Base-by-base conservation (phyloP, 2,888 invertebrate genomes). In the Meteorus cinctellus region DNA sequence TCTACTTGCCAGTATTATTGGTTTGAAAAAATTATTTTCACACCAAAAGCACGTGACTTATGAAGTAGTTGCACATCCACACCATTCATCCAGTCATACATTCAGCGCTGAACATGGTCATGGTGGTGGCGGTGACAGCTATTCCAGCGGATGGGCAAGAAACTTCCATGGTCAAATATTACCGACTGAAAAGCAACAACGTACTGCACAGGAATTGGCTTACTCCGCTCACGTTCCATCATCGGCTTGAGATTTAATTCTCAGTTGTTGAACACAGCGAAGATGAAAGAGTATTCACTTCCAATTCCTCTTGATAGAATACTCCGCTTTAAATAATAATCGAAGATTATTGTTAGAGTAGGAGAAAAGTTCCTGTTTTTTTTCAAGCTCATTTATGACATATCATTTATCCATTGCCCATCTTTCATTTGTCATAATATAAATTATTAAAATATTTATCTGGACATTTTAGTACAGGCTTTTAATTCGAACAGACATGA, bases 11-110 rank as follows among this genome's bases (percentile, higher is more conserved):
- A 94, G 94, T 63, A 94, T 96, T 82, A 95, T 96, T 81, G 96
- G 96, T 45, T 87, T 96, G 85, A 96, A 96, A 91, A 96, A 96
- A 85, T 91, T 96, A 60, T 93, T 96, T 89, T 93, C 93, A 69
- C 94, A 94, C 86, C 95, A 92, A 82, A 93, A 93, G 81, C 93
- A 94, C 89, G 93, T 96, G 41, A 94, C 94, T 0, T 95, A 94
- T 85, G 94, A 95, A 86, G 94, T 95, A 1, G 95, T 95, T 45
- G 93, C 95, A 2, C 94, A 94, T 83, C 93, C 93, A 0, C 94
- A 94, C 78, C 93, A 94, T 82, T 90, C 91, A 59, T 90, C 92
- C 82, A 91, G 91, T 51, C 91, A 91, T 79, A 86, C 88, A 62
- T 88, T 87, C 84, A 88, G 89, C 79, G 89, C 90, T 70, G 88